Evolutionary conservation across 2,888 invertebrate genomes (phyloP), one percentile per base, ranked within the genome.

Genomic region (Synergus umbraculus): DNA sequence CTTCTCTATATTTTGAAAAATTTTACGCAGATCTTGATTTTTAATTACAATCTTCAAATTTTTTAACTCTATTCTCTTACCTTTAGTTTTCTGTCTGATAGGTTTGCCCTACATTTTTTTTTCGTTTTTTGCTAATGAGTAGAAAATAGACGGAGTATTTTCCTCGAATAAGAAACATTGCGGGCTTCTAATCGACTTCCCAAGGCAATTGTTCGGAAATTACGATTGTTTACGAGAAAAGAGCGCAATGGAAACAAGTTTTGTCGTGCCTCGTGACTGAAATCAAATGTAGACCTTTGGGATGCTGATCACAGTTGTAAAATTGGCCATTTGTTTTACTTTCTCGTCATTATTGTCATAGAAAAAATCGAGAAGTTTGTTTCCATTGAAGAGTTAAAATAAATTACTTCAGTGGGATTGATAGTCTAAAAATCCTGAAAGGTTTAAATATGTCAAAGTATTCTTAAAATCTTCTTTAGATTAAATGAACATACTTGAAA

Each of bases 211-310:
- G 69, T 49, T 69, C 22, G 29, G 46, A 69, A 69, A 69, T 69
- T 69, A 46, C 69, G 46, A 69, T 73, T 73, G 49, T 73, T 73
- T 73, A 54, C 49, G 73, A 54, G 49, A n/a, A 29, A 69, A 69
- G 29, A 69, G 69, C 69, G 54, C 73, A 49, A 54, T 54, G 49
- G 49, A 73, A 54, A 29, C 22, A 22, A 22, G 22, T 22, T 22
- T 22, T 22, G 13, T 73, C 37, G 29, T 37, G 29, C 29, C 37
- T 69, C 69, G 9, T 67, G 69, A 69, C 29, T 67, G 43, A 69
- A 29, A 18, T 5, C 60, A 60, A 18, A 73, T 10, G 29, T 37
- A 65, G 9, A n/a, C 65, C 8, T 65, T 41, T 13, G 10, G 65
- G 37, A 41, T 65, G 54, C 67, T 44, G 49, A 73, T 73, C 29